These are phyloP conservation scores for Drosophila atripex DNA, from an alignment of 2,888 invertebrate genomes.

Conservation along the genomic window DNA sequence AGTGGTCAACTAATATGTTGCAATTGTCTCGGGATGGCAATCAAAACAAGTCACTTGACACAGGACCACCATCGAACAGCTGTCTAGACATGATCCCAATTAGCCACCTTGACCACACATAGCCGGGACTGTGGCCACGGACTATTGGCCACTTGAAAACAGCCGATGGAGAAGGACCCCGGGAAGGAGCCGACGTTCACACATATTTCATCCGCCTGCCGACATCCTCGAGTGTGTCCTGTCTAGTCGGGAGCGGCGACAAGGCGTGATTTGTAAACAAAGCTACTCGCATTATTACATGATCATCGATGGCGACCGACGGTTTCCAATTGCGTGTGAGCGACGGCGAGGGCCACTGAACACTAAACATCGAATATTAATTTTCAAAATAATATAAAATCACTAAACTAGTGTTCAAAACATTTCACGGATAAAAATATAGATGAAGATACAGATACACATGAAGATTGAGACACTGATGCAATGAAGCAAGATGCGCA, in stretches of 20 bases:
- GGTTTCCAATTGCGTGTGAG: constrained; percentile 62
- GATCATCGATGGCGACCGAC: constrained; percentile 23
- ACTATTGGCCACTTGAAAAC: constrained; percentile 53
- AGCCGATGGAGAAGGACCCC: neutral
- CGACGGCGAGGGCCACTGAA: constrained; percentile 26
- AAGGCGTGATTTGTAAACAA: constrained; percentile 73
- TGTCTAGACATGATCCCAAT: constrained; percentile 54
- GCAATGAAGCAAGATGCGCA: constrained; percentile 25
- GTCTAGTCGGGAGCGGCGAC: constrained; percentile 43
- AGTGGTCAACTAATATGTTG: constrained; percentile 53
- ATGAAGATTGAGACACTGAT: neutral
- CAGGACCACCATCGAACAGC: constrained; percentile 41
- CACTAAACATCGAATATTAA: neutral
- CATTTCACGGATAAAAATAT: neutral
- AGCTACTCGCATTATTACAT: constrained; percentile 61
- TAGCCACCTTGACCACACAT: constrained; percentile 39
- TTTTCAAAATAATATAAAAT: neutral
- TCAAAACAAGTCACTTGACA: constrained; percentile 61
- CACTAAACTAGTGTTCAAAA: neutral
- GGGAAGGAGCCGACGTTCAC: constrained; percentile 49
- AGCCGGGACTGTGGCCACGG: constrained; percentile 24
- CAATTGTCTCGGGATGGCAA: constrained; percentile 66
- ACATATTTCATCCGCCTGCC: constrained; percentile 68
- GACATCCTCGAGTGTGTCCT: constrained; percentile 62
- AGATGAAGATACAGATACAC: constrained; percentile 2